A percentile compares a stretch with the other conserved stretches of the same genome.
These are phyloP conservation scores for Harpalus rufipes DNA, from an alignment of 2,888 invertebrate genomes.

Conservation along the genomic window DNA sequence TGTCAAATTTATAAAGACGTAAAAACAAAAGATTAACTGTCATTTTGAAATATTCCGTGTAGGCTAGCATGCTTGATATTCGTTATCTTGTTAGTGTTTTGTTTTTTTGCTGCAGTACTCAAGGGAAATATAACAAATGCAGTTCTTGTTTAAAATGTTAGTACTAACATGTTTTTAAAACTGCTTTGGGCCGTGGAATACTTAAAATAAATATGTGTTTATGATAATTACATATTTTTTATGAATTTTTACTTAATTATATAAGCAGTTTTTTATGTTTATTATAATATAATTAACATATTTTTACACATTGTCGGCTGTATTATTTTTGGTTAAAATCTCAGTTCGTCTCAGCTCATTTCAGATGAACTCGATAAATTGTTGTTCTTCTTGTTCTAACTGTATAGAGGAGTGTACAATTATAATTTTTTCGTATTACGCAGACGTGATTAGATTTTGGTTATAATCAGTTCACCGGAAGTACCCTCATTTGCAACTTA, in stretches of 20 bases:
- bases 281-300: too few relatives aligned
- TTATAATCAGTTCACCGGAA: too few relatives aligned
- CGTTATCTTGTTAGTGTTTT: conserved; percentile 26
- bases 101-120: background rate
- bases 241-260: background rate
- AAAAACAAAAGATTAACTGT: conserved; percentile 49
- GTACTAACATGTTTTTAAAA: background rate
- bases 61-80: conserved; percentile 37
- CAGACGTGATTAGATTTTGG: too few relatives aligned
- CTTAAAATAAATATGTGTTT: background rate
- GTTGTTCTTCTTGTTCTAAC: too few relatives aligned
- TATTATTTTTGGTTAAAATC: too few relatives aligned
- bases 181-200: background rate
- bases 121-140: conserved; percentile 41
- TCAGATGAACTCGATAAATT: too few relatives aligned
- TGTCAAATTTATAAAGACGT: conserved; percentile 14
- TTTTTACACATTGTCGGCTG: too few relatives aligned
- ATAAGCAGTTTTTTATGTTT: too few relatives aligned
- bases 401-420: too few relatives aligned
- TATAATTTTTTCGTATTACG: too few relatives aligned
- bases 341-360: too few relatives aligned
- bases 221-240: background rate
- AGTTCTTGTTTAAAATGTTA: conserved; percentile 15
- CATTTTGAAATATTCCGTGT: conserved; percentile 40
- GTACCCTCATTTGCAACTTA: too few relatives aligned